Evolutionary conservation across 1,140 invertebrate genomes (phyloP), one percentile per base, ranked within the genome.

Genomic region (Saccostrea echinata): DNA sequence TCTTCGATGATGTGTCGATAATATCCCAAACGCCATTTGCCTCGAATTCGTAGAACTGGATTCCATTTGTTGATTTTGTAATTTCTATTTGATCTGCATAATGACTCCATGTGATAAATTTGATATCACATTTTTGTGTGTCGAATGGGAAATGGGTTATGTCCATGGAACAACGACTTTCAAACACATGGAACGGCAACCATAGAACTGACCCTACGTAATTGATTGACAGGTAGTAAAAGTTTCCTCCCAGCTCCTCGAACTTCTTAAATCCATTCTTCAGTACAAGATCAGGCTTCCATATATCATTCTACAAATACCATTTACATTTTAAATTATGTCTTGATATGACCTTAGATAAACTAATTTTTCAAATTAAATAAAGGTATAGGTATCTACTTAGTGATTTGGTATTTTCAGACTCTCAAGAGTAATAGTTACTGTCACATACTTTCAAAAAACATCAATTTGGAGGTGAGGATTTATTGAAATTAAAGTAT

Each of bases 1-100:
- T 71, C 3, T 52, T 9, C 6, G 83, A 80, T 3, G 53, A 33
- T 1, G 89, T 89, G 3, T 68, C 61, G 3, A 88, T 13, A 1
- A 92, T 55, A 1, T 84, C 52, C 89, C 90, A 90, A 68, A 84
- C 43, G 1, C 86, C 81, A 35, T 88, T 88, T 16, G 16, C 43
- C 33, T 87, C 82, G 84, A 71, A 87, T 8, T 87, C 64, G 16
- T 87, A 87, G 12, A 90, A 51, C 12, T 18, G 16, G 21, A 90
- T 85, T 4, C 87, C 86, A 18, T 84, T 88, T 0, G 16, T 16
- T 0, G 82, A 84, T 18, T n/a, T 80, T 6, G 51, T 30, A 18
- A 91, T 30, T 16, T 86, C 61, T 18, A 88, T 52, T 18, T 84
- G 18, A 21, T 88, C 81, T 9, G 30, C 51, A n/a, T 21, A 33